Base-by-base conservation (phyloP, 2,797 vertebrate genomes). In the Cyclura pinguis region DNA sequence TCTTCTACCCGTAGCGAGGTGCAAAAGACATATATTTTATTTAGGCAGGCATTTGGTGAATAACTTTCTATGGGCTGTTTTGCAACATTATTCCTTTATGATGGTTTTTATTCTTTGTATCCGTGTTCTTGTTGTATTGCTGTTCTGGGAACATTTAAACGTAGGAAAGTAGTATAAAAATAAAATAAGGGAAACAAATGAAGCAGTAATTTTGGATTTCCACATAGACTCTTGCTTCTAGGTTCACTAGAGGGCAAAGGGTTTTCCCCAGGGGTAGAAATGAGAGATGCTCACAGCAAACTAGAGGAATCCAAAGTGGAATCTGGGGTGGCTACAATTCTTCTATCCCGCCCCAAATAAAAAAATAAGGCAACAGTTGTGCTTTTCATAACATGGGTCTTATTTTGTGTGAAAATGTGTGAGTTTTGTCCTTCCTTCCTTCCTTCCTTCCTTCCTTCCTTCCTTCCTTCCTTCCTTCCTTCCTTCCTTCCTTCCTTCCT, bases 1-100 rank as follows among this genome's bases (percentile, higher is more conserved):
- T 29, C 52, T 74, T 74, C 32, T 24, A 4, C 4, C 24, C 52
- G 57, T 7, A 74, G 69, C 32, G 4, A 69, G 74, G n/a, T 9
- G n/a, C n/a, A 35, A 27, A 85, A 84, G 47, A 85, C 14, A 18
- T 74, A 72, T 52, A 55, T 85, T 85, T 52, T 52, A 80, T 80
- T 80, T 8, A 14, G 47, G 27, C 47, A 80, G 72, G n/a, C 35
- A 42, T 76, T 74, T 59, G 10, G 50, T 73, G 55, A n/a, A 85
- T 74, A 85, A 38, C 18, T 74, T 74, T 24, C 22, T 22, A 20
- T 55, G 50, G 9, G 50, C 57, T 86, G 52, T 20, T 76, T 76
- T 76, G 24, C 35, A 59, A 35, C 76, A 38, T 74, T 57, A 24
- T 59, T 62, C 47, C 42, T 38, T 77, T 42, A 80, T 16, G 50